phyloP scores from a whole-genome alignment of 2,113 vertebrate genomes.

The Globicephala melas region DNA sequence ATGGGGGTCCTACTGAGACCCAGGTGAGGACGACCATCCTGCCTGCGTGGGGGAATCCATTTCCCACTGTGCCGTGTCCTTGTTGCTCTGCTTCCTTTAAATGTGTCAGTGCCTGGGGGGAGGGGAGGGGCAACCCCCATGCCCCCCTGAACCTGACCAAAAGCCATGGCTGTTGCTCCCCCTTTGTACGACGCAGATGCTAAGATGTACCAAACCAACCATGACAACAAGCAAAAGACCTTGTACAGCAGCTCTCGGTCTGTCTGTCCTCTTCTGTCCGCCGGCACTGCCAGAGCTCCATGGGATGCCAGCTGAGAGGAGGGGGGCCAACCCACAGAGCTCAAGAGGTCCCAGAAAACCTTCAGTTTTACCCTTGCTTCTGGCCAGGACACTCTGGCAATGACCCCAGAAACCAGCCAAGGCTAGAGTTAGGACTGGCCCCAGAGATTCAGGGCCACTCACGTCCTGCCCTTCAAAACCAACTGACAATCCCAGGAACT shows the following conservation, averaged over 20 bases:
- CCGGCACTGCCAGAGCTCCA: neutral
- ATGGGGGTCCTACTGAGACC: neutral
- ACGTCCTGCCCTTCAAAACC: neutral
- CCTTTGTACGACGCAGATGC: conserved; percentile 75
- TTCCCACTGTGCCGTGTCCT: conserved; percentile 65
- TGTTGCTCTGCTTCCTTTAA: conserved; percentile 74
- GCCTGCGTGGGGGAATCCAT: neutral
- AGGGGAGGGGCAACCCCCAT: conserved; percentile 29
- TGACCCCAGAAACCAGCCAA: neutral
- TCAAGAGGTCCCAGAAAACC: neutral
- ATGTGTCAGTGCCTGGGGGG: conserved; percentile 77
- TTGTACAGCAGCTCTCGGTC: conserved; percentile 57
- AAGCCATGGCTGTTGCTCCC: conserved; percentile 79
- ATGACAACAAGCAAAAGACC: conserved; percentile 68
- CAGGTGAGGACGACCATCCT: conserved; percentile 55
- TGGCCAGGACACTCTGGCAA: neutral
- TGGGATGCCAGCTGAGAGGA: fast-evolving
- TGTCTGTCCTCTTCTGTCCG: conserved; percentile 32
- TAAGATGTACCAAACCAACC: conserved; percentile 74
- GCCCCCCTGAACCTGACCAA: conserved; percentile 73
- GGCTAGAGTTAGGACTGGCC: neutral
- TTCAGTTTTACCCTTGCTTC: neutral
- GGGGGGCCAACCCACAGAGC: no score
- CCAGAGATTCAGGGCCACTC: neutral
- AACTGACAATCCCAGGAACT: neutral